Evolutionary conservation across 2,797 vertebrate genomes (phyloP), one percentile per base, ranked within the genome.

Genomic region (Propithecus deckenii): DNA sequence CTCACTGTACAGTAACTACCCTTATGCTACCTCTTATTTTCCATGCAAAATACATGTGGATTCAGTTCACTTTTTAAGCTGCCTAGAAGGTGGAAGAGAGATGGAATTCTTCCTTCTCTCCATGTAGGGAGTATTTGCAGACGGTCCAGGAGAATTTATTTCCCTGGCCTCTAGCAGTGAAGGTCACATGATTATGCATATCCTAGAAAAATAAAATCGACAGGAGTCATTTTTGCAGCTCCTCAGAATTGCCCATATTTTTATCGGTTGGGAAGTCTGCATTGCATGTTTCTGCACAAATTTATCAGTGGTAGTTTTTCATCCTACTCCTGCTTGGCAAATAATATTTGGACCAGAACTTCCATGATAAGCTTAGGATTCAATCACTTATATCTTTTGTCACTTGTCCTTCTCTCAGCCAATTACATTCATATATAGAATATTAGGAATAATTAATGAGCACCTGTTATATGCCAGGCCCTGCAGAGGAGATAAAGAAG

Each of bases 31-130:
- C 41, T 92, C 88, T 85, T 72, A 30, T 4, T 96, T 97, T 97
- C 86, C 96, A 97, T 69, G 28, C 48, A 97, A 91, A 96, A 93
- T 90, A n/a, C 41, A 81, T 95, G 94, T 97, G 86, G 59, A 22
- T 88, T 15, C 2, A 0, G 95, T 92, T 97, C 7, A 61, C 74
- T 67, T 74, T n/a, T 57, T 57, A 92, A 87, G 94, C 61, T 80
- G 84, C 3, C 52, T 89, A 63, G 25, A 87, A 79, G n/a, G 48
- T 17, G 74, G 61, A 95, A 97, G 86, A n/a, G 79, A 67, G 38
- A 63, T 57, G 13, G 76, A 72, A 78, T 52, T 69, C 38, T 28
- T 89, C 18, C 17, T 69, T 67, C 30, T 65, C 55, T 94, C n/a
- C 18, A 0, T 13, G 38, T 30, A 85, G 30, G 71, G 52, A 23